Evolutionary conservation across 2,888 invertebrate genomes (phyloP).

Genomic region (Apotomis turbidana): DNA sequence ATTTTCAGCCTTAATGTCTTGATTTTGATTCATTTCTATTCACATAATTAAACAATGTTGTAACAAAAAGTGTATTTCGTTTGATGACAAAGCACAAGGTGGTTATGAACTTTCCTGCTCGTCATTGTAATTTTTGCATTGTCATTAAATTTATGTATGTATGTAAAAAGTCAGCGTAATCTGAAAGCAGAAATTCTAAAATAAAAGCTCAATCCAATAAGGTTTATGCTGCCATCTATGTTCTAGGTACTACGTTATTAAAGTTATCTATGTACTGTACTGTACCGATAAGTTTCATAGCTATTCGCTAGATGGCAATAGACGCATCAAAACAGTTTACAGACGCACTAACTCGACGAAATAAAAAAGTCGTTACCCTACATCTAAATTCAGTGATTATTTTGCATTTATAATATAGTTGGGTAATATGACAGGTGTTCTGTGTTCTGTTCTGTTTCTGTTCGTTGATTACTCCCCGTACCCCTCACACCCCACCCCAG

Average conservation of each 20-base stretch:
- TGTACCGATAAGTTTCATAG: conserved; percentile 27
- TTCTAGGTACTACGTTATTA: not conserved
- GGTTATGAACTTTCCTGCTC: too few relatives aligned
- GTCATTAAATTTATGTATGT: too few relatives aligned
- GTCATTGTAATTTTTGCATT: too few relatives aligned
- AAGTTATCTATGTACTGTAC: not conserved
- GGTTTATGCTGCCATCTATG: conserved; percentile 22
- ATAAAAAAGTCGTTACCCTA: conserved; percentile 10
- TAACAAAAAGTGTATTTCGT: too few relatives aligned
- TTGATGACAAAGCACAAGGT: too few relatives aligned
- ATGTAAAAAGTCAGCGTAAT: too few relatives aligned
- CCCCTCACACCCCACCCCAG: not conserved
- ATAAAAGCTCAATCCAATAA: conserved; percentile 5
- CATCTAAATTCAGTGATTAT: not conserved
- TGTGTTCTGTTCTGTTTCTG: conserved; percentile 47
- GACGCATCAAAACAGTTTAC: conserved; percentile 16
- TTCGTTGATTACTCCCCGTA: conserved; percentile 24
- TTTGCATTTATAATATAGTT: conserved; percentile 41
- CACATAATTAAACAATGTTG: too few relatives aligned
- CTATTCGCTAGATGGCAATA: conserved; percentile 44
- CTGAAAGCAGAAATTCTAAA: not conserved
- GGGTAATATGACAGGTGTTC: conserved; percentile 56
- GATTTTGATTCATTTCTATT: too few relatives aligned
- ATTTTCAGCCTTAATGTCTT: too few relatives aligned
- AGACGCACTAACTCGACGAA: conserved; percentile 29